Base-by-base conservation (phyloP, 2,888 invertebrate genomes). In the Nasonia oneida region DNA sequence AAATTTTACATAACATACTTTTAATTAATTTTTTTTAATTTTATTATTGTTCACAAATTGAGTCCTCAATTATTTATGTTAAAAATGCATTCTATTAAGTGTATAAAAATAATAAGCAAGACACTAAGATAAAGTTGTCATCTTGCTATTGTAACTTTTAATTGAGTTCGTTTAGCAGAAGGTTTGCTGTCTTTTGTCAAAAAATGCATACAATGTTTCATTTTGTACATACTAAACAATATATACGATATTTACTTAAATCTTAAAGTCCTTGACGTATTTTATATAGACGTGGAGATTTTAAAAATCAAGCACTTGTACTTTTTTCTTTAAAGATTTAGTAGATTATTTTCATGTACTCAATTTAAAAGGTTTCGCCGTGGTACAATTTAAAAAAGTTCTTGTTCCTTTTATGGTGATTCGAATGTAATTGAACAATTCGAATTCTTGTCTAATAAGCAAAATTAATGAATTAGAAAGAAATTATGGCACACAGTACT, bases 401-500 rank as follows among this genome's bases (percentile, higher is more conserved):
- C 77, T 47, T 67, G 37, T 23, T 50, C 42, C 8, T 42, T 64
- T 64, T 29, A 39, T 14, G 42, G 37, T 53, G 71, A 77, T 50
- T 81, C 50, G 15, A 77, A 64, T 67, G 39, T 47, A 61, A 67
- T 79, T 57, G 0, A 81, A 57, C 64, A 74, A 71, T 80, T 67
- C 53, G 53, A 81, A 79, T 29, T 83, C 67, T 71, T 76, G 14
- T 81, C 39, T 71, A 67, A 77, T 14, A 82, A 83, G 33, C 39
- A 67, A 81, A 80, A 83, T 78, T 76, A 76, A 61, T 82, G 57
- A 73, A 87, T 83, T 87, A 76, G 33, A 83, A 50, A 77, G 74
- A 82, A 61, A 81, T 50, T 81, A 87, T 83, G 86, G 85, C 86
- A 86, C 81, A 81, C 78, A 85, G 80, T 87, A 86, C 87, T 87